These are phyloP conservation scores for Tachina grossa DNA, from an alignment of 2,888 invertebrate genomes.

Conservation along the genomic window DNA sequence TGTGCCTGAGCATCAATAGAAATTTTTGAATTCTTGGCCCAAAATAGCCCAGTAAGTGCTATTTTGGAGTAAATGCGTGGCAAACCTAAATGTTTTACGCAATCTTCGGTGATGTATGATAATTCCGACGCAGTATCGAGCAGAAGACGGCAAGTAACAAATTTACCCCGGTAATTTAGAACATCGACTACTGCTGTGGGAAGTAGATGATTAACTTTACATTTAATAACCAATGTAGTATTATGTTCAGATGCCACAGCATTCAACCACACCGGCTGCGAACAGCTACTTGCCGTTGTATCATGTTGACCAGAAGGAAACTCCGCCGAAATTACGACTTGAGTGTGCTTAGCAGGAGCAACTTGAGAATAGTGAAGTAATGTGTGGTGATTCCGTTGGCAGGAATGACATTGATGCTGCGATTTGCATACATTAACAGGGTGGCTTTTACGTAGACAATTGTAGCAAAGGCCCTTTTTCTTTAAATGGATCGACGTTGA, in stretches of 20 bases:
- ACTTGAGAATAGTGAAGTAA: no score
- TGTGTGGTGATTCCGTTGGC: slow-evolving; percentile 12
- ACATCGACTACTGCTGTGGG: slow-evolving; percentile 31
- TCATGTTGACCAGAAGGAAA: no score
- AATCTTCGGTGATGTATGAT: no score
- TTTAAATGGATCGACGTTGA: background rate
- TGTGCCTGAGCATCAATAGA: background rate
- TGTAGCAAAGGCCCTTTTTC: background rate
- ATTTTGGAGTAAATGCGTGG: background rate
- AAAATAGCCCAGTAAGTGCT: background rate
- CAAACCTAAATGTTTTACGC: slow-evolving; percentile 15
- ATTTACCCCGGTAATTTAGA: background rate
- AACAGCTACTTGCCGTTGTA: background rate
- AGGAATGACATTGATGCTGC: no score
- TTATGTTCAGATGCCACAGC: background rate
- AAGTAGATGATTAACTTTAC: background rate
- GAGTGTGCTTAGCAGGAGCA: background rate
- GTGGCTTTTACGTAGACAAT: slow-evolving; percentile 24
- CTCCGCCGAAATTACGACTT: no score
- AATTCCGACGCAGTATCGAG: no score
- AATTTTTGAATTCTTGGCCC: background rate
- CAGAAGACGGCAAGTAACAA: no score
- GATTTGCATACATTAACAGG: no score
- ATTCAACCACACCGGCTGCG: background rate
- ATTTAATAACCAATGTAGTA: background rate